Conservation (phyloP, 2,113 vertebrate species). For the Hyperoodon ampullatus region DNA sequence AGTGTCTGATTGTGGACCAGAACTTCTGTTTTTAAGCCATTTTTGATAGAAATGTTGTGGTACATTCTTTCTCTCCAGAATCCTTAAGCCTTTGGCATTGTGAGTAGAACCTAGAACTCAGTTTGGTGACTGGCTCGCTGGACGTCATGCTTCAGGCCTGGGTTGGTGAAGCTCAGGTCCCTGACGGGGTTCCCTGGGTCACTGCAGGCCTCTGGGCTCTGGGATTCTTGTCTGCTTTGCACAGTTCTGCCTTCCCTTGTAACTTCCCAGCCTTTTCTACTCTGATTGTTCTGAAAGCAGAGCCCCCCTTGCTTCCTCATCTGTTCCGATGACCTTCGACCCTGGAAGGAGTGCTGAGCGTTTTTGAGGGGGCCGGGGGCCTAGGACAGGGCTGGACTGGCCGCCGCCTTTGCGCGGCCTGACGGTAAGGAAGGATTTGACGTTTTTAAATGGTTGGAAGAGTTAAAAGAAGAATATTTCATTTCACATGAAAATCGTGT, state of each 20-base stretch:
- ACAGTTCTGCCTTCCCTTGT: background rate
- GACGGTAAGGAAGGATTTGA: background rate
- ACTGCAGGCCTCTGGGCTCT: background rate
- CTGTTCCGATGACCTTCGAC: background rate
- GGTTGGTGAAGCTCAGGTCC: background rate
- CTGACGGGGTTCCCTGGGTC: rapidly evolving
- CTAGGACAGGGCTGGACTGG: background rate
- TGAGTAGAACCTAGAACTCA: background rate
- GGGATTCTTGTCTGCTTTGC: background rate
- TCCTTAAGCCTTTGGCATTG: background rate
- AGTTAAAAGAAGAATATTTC: background rate
- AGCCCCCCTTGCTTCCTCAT: background rate
- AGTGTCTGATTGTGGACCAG: background rate
- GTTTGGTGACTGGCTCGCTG: background rate
- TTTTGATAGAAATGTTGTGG: background rate
- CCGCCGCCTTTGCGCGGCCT: background rate
- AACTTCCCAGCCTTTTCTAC: background rate
- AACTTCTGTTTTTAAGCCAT: background rate
- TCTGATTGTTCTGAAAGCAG: too few species aligned
- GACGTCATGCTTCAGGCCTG: background rate
- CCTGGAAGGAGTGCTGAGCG: background rate
- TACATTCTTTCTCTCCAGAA: background rate
- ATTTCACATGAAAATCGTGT: background rate
- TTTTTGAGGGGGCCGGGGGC: background rate
- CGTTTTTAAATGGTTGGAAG: background rate